A percentile compares a stretch with the other conserved stretches of the same genome.
These are phyloP conservation scores for Corythornis leucogaster DNA, from an alignment of 2,797 vertebrate species.

Conservation along the genomic window DNA sequence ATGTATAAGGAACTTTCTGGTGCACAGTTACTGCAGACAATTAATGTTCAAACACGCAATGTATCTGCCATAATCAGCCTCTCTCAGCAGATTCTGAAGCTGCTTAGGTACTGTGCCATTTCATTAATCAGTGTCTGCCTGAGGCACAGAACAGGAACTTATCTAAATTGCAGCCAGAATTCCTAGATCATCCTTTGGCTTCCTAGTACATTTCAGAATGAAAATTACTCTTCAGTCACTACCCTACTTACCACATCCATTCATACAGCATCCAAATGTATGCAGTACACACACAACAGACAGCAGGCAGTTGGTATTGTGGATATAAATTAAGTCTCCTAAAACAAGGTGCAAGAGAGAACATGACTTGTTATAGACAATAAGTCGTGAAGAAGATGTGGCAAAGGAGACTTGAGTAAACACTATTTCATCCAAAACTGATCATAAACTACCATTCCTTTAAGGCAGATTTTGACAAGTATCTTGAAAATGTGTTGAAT, in stretches of 20 bases:
- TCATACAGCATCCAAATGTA: background rate
- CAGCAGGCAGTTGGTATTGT: background rate
- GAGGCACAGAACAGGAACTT: slow-evolving; percentile 29
- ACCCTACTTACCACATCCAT: background rate
- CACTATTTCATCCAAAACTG: background rate
- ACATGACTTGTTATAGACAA: background rate
- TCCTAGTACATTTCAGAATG: background rate
- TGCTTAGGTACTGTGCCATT: background rate
- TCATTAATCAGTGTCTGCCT: slow-evolving; percentile 47
- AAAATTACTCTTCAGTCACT: background rate
- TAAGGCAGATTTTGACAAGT: background rate
- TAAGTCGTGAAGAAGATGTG: background rate
- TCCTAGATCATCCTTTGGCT: slow-evolving; percentile 20
- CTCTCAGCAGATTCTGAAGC: slow-evolving; percentile 31
- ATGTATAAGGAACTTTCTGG: background rate
- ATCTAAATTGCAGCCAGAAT: slow-evolving; percentile 18
- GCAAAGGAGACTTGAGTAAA: background rate
- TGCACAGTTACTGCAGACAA: background rate
- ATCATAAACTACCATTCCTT: background rate
- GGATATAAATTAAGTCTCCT: background rate
- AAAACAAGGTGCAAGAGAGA: background rate
- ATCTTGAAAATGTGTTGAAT: background rate
- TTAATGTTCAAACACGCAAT: background rate
- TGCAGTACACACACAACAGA: background rate
- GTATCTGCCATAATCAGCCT: slow-evolving; percentile 22